A percentile compares a stretch with the other conserved stretches of the same genome.
These are phyloP conservation scores for Eupithecia tripunctaria DNA, from an alignment of 2,888 invertebrate species.

Conservation along the genomic window DNA sequence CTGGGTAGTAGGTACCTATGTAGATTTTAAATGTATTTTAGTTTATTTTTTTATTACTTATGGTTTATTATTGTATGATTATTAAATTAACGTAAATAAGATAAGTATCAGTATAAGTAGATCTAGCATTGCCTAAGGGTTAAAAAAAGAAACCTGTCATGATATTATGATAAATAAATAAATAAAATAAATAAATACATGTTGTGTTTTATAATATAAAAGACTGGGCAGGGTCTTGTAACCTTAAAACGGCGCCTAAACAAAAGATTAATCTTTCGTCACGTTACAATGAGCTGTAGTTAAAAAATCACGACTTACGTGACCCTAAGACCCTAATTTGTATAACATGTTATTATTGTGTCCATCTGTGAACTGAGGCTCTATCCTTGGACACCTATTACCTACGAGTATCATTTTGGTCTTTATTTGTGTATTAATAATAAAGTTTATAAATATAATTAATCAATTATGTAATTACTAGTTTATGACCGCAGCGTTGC, in stretches of 20 bases:
- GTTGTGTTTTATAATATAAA: background rate
- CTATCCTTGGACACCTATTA: background rate
- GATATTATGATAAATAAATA: too few species aligned
- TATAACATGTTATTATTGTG: slow-evolving; percentile 32
- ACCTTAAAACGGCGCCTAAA: slow-evolving; percentile 6
- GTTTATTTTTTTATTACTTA: too few species aligned
- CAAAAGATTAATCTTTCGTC: slow-evolving; percentile 28
- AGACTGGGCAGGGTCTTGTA: slow-evolving; percentile 1
- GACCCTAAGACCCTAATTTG: slow-evolving; percentile 41
- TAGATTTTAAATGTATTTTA: too few species aligned
- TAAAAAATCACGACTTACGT: slow-evolving; percentile 35
- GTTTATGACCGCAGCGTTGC: too few species aligned
- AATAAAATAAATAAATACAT: too few species aligned
- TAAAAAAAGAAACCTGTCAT: too few species aligned
- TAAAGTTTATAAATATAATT: background rate
- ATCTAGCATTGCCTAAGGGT: too few species aligned
- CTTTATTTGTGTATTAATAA: background rate
- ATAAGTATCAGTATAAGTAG: too few species aligned
- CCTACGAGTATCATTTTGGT: background rate
- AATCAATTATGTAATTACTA: too few species aligned
- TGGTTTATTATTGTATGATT: too few species aligned
- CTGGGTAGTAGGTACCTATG: too few species aligned
- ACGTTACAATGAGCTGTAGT: slow-evolving; percentile 27
- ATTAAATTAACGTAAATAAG: too few species aligned
- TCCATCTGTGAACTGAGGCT: background rate